These are phyloP conservation scores for Drosophila diplacantha DNA, from an alignment of 2,888 invertebrate species.

Conservation along the genomic window DNA sequence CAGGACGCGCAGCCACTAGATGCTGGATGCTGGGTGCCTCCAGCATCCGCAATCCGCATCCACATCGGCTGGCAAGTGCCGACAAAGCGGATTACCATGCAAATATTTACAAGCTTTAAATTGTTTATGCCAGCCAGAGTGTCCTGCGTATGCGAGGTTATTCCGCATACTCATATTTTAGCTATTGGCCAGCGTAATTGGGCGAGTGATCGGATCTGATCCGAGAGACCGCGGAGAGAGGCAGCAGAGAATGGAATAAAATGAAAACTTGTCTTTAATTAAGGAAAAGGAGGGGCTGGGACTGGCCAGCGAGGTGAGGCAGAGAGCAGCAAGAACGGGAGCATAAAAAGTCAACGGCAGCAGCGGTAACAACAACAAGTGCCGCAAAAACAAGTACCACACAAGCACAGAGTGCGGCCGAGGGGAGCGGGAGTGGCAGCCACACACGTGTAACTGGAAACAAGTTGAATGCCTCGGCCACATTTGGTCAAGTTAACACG, in stretches of 20 bases:
- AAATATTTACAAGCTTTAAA: conserved; percentile 66
- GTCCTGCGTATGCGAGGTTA: conserved; percentile 16
- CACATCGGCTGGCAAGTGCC: conserved; percentile 34
- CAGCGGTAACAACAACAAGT: conserved; percentile 50
- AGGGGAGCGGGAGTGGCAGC: conserved; percentile 7
- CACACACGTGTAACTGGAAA: conserved; percentile 57
- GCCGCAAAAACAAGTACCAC: conserved; percentile 48
- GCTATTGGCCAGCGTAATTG: conserved; percentile 30
- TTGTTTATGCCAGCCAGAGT: conserved; percentile 20
- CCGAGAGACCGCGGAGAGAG: neutral
- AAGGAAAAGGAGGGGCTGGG: conserved; percentile 49
- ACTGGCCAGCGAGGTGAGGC: conserved; percentile 20
- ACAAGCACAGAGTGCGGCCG: conserved; percentile 8
- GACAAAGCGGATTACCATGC: conserved; percentile 65
- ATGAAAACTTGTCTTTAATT: conserved; percentile 71
- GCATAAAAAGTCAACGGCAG: conserved; percentile 39
- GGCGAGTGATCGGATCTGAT: conserved; percentile 6
- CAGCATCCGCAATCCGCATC: conserved; percentile 4
- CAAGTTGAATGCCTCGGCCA: conserved; percentile 67
- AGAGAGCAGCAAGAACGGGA: conserved; percentile 26
- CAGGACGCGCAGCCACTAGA: conserved; percentile 27
- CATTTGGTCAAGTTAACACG: conserved; percentile 70
- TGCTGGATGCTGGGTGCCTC: neutral
- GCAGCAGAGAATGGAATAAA: conserved; percentile 58
- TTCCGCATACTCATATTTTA: conserved; percentile 34